phyloP scores from a whole-genome alignment of 2,888 invertebrate genomes.

The Formica aserva region DNA sequence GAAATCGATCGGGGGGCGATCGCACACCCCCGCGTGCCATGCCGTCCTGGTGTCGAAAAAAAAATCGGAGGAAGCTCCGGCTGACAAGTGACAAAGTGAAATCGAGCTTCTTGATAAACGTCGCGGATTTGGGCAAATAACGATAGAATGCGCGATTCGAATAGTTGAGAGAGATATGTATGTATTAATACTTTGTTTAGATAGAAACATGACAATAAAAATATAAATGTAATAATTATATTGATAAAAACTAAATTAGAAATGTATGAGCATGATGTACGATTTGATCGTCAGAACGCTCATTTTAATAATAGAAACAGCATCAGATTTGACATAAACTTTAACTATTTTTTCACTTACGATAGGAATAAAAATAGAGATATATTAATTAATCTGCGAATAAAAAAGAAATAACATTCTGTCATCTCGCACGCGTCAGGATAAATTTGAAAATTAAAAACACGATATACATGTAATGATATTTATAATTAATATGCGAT shows the following conservation, averaged over 20 bases:
- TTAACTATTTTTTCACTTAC: background rate
- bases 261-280: background rate
- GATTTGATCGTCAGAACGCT: background rate
- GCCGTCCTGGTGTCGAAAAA: constrained; percentile 82
- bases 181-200: background rate
- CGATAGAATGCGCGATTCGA: background rate
- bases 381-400: background rate
- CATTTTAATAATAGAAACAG: background rate
- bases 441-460: background rate
- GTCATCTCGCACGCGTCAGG: background rate
- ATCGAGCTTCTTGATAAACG: background rate
- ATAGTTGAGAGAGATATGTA: background rate
- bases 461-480: no score
- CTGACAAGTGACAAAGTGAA: background rate
- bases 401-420: background rate
- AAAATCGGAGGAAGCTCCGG: constrained; percentile 47
- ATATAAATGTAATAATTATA: background rate
- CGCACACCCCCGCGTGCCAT: constrained; percentile 68
- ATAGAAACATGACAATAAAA: background rate
- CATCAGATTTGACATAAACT: background rate
- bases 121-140: background rate
- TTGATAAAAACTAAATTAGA: background rate
- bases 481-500: background rate
- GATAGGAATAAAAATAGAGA: background rate
- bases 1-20: constrained; percentile 20